Base-by-base conservation (phyloP, 2,113 vertebrate species). In the Zosterops pallidus region DNA sequence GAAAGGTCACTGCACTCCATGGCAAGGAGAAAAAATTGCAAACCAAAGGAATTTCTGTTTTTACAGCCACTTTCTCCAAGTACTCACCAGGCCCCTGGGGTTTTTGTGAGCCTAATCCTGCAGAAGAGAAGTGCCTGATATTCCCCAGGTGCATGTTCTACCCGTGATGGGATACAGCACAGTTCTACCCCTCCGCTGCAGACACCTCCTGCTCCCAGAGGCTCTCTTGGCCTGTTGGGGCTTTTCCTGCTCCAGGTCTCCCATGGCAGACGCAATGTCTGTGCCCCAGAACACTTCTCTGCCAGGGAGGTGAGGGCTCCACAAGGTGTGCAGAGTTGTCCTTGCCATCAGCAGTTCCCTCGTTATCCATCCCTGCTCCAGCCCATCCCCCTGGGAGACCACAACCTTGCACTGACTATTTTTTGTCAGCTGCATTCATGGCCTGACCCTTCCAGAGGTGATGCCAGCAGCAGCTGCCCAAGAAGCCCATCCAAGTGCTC, bases 131-230 rank as follows among this genome's bases (percentile, higher is more conserved):
- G 41, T 4, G 10, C 5, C 17, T 42, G 71, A 23, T 0, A 0
- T 21, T 60, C 53, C 31, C 33, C 2, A 0, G 37, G 57, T 21
- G 20, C 39, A 68, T 0, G 0, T 49, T 31, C 37, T 46, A 11
- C 35, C 76, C 4, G 0, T 0, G 0, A 2, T 1, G 1, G 78
- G 50, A 46, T 60, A 62, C 75, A 62, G 60, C 46, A 26, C 31
- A 0, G 0, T 28, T 20, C 53, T 29, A 22, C 39, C 42, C 31
- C 71, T 82, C 67, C 46, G 41, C 86, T 82, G 60, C 69, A 35
- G 21, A 7, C 1, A 1, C 29, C 55, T 24, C 49, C 69, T 25
- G 31, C 31, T 86, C 57, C 55, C 76, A 47, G 35, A 15, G 20
- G 10, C 7, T 81, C 55, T 52, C 63, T 12, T 37, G 46, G n/a